phyloP scores from a whole-genome alignment of 2,888 invertebrate genomes.

The Oligia fasciuncula region DNA sequence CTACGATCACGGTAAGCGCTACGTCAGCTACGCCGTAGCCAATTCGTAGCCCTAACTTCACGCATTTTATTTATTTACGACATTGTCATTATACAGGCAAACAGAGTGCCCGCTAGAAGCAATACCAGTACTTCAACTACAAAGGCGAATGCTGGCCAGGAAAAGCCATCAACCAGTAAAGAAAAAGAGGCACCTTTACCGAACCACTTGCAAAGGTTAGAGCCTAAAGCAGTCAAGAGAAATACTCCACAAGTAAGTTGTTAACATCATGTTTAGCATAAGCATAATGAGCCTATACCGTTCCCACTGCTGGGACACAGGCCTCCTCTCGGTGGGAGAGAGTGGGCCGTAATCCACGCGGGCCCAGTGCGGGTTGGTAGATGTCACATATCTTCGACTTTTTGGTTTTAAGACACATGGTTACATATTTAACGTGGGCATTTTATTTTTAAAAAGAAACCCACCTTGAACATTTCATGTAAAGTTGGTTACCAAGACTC shows the following conservation, averaged over 20 bases:
- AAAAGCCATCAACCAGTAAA: constrained; percentile 57
- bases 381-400: no score
- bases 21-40: constrained; percentile 4
- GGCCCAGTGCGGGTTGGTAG: no score
- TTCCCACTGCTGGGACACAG: no score
- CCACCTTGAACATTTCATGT: no score
- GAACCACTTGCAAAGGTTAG: constrained; percentile 93
- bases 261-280: neutral
- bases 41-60: neutral
- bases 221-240: constrained; percentile 90
- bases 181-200: constrained; percentile 85
- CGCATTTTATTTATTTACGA: neutral
- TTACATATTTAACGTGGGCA: neutral
- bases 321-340: no score
- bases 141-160: constrained; percentile 40
- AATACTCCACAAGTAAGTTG: constrained; percentile 79
- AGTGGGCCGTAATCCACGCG: no score
- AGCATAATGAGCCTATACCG: no score
- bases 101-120: constrained; percentile 68
- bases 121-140: constrained; percentile 18
- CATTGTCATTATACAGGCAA: constrained; percentile 46
- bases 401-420: no score
- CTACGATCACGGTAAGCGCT: neutral
- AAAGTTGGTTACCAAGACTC: no score
- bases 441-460: neutral